Conservation (phyloP, 2,888 invertebrate species). For the Coenonympha glycerion region DNA sequence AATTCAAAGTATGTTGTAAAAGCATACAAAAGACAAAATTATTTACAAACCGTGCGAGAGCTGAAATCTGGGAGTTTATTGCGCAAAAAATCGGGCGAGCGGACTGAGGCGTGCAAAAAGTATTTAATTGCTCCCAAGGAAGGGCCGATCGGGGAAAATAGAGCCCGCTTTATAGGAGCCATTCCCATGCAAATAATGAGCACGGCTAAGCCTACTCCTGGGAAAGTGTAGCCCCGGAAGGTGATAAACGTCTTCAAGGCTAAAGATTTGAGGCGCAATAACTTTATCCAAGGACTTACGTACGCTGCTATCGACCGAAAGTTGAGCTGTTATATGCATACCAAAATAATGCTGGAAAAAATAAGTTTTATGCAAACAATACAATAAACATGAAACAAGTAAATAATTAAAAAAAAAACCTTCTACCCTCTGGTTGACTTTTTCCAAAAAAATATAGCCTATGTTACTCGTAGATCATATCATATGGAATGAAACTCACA, state of each 20-base stretch:
- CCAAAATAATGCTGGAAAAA: too few relatives aligned
- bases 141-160: constrained; percentile 69
- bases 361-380: too few relatives aligned
- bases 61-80: constrained; percentile 61
- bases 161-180: constrained; percentile 73
- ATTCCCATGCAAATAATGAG: constrained; percentile 76
- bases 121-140: constrained; percentile 74
- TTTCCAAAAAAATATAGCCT: too few relatives aligned
- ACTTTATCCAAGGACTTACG: too few relatives aligned
- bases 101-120: constrained; percentile 51
- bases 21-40: constrained; percentile 2
- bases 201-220: constrained; percentile 51
- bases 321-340: too few relatives aligned
- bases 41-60: constrained; percentile 2
- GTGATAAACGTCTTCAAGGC: constrained; percentile 33
- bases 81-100: constrained; percentile 56
- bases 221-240: constrained; percentile 64
- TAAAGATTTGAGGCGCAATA: not conserved
- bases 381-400: too few relatives aligned
- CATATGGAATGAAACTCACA: too few relatives aligned
- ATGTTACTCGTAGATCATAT: too few relatives aligned
- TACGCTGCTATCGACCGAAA: too few relatives aligned
- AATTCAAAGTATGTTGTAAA: constrained; percentile 1
- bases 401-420: too few relatives aligned
- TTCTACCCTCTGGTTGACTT: too few relatives aligned